phyloP scores from a whole-genome alignment of 2,888 invertebrate species.

The Hirtodrosophila alboralis region DNA sequence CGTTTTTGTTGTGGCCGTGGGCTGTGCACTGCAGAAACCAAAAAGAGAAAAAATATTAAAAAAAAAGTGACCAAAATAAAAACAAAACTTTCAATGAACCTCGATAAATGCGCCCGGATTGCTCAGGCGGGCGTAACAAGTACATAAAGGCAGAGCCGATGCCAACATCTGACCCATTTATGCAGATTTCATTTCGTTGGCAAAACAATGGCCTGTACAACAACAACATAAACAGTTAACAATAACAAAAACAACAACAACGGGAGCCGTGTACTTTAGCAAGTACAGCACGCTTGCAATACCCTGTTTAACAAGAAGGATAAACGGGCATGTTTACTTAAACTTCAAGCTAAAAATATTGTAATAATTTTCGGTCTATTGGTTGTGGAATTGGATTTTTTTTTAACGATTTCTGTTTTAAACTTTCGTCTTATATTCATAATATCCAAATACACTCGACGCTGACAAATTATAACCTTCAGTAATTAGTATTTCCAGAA shows the following conservation, averaged over 20 bases:
- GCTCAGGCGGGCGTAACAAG: slow-evolving; percentile 59
- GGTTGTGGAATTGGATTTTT: not conserved
- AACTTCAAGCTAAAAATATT: too few relatives aligned
- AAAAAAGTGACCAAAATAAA: slow-evolving; percentile 10
- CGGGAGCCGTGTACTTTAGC: slow-evolving; percentile 55
- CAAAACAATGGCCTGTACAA: slow-evolving; percentile 67
- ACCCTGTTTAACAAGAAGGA: slow-evolving; percentile 24
- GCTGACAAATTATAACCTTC: too few relatives aligned
- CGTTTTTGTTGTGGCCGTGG: slow-evolving; percentile 14
- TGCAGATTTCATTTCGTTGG: slow-evolving; percentile 71
- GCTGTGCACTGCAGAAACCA: slow-evolving; percentile 10
- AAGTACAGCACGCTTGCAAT: slow-evolving; percentile 54
- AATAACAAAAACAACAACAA: slow-evolving; percentile 28
- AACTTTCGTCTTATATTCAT: too few relatives aligned
- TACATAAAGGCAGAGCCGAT: slow-evolving; percentile 64
- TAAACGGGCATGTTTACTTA: slow-evolving; percentile 4
- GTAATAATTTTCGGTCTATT: too few relatives aligned
- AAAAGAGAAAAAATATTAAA: not conserved
- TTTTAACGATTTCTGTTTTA: too few relatives aligned
- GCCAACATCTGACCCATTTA: slow-evolving; percentile 72
- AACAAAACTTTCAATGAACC: slow-evolving; percentile 45
- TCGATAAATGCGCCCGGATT: slow-evolving; percentile 33
- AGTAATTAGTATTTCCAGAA: too few relatives aligned
- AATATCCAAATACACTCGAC: too few relatives aligned
- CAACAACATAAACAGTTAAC: slow-evolving; percentile 24